Evolutionary conservation across 2,113 vertebrate genomes (phyloP), one percentile per base, ranked within the genome.

Genomic region (Notothenia rossii): DNA sequence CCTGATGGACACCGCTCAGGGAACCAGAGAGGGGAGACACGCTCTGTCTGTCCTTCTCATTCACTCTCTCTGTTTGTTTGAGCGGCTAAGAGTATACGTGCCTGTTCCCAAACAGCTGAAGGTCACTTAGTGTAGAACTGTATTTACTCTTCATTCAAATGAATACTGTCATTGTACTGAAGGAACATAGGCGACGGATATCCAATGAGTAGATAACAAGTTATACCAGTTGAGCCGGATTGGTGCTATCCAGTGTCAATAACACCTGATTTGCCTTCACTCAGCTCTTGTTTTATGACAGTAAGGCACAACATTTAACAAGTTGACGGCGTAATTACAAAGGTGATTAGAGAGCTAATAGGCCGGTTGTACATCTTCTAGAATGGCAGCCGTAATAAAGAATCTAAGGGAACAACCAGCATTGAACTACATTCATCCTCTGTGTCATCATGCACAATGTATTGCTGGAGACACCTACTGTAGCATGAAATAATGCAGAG

Each of bases 1-100:
- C 78, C 84, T 92, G 91, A 93, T 91, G 90, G 88, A 89, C 84
- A 81, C 54, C 84, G 59, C 91, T 82, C 53, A 36, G 84, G 86
- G 82, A 81, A 72, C 59, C 69, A 76, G 60, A 22, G 74, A 63
- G 73, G 70, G 75, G 74, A 90, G 86, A 83, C 83, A 66, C 65
- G 13, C 74, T 79, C 64, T 70, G 67, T 79, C 86, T 79, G 83
- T 90, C 88, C 78, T 84, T 79, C 68, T 85, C 76, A 46, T 74
- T 85, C 75, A 72, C 79, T 74, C 53, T 43, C 50, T 69, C 64
- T 77, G 77, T 88, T 75, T 88, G 82, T 79, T 75, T 77, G 82
- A 70, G 63, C 71, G 29, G 86, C 89, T 79, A 58, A 84, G 71
- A 87, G 78, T 80, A 60, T 74, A 77, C 82, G 79, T 90, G 83